Percentiles rank a stretch among this genome's conserved stretches.
phyloP scores from a whole-genome alignment of 2,113 vertebrate genomes.

The Macquaria australasica region DNA sequence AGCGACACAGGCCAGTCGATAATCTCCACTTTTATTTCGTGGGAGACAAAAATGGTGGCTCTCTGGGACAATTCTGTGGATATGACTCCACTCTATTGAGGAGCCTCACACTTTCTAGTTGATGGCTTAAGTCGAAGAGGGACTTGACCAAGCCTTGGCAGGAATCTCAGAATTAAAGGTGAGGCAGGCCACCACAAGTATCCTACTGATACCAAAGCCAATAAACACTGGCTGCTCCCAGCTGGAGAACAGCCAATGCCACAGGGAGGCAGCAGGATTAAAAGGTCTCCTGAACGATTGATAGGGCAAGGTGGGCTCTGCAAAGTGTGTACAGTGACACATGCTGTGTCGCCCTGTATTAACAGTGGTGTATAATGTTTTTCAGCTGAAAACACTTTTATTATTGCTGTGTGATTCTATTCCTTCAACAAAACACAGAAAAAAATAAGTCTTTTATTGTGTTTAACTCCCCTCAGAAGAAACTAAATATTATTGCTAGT shows the following conservation, averaged over 20 bases:
- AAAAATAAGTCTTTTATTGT: not conserved
- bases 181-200: conserved; percentile 46
- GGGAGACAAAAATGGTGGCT: not conserved
- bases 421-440: not conserved
- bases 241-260: conserved; percentile 69
- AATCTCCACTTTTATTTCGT: not conserved
- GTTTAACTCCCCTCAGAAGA: not conserved
- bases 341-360: conserved; percentile 37
- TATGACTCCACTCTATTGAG: not conserved
- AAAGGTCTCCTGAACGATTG: conserved; percentile 74
- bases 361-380: conserved; percentile 8
- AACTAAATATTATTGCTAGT: not conserved
- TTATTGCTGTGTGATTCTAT: not conserved
- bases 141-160: conserved; percentile 37
- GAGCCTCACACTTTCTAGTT: not conserved
- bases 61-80: not conserved
- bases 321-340: conserved; percentile 47
- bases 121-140: conserved; percentile 38
- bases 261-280: conserved; percentile 64
- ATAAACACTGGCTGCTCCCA: conserved; percentile 73
- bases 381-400: not conserved
- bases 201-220: conserved; percentile 73
- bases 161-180: conserved; percentile 55
- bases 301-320: conserved; percentile 58
- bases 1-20: not conserved